These are phyloP conservation scores for Listronotus oregonensis DNA, from an alignment of 1,140 invertebrate genomes.

Conservation along the genomic window DNA sequence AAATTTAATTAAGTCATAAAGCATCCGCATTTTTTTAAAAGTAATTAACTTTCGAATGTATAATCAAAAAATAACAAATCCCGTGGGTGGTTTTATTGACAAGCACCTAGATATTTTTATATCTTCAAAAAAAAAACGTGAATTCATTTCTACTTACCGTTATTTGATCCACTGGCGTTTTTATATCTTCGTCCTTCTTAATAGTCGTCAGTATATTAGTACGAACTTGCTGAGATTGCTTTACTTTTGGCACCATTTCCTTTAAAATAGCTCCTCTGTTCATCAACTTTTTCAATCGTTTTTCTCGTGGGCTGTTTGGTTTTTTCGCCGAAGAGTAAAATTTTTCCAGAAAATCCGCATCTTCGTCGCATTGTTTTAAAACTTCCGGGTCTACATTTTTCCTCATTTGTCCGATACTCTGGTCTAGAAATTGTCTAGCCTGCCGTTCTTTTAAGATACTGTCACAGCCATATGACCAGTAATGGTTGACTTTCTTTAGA, in stretches of 20 bases:
- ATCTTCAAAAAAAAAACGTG: no score
- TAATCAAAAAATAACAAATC: no score
- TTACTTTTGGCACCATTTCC: conserved; percentile 8
- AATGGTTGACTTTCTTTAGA: conserved; percentile 37
- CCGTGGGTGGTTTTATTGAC: no score
- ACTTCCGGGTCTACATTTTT: conserved; percentile 10
- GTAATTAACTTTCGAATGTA: no score
- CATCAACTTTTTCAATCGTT: conserved; percentile 6
- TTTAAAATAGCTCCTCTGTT: conserved; percentile 12
- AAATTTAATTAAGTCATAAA: no score
- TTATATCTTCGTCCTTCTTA: background rate
- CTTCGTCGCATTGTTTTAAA: conserved; percentile 15
- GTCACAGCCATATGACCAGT: conserved; percentile 33
- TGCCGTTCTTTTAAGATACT: conserved; percentile 37
- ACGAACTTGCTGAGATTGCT: background rate
- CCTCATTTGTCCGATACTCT: conserved; percentile 25
- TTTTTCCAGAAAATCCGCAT: background rate
- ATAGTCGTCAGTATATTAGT: background rate
- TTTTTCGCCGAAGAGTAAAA: background rate
- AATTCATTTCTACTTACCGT: no score
- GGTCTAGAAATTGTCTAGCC: conserved; percentile 13
- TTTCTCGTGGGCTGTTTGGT: conserved; percentile 3
- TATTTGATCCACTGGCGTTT: conserved; percentile 2
- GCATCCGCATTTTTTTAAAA: no score
- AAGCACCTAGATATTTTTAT: no score